Evolutionary conservation across 2,797 vertebrate genomes (phyloP).

Genomic region (Bucorvus abyssinicus): DNA sequence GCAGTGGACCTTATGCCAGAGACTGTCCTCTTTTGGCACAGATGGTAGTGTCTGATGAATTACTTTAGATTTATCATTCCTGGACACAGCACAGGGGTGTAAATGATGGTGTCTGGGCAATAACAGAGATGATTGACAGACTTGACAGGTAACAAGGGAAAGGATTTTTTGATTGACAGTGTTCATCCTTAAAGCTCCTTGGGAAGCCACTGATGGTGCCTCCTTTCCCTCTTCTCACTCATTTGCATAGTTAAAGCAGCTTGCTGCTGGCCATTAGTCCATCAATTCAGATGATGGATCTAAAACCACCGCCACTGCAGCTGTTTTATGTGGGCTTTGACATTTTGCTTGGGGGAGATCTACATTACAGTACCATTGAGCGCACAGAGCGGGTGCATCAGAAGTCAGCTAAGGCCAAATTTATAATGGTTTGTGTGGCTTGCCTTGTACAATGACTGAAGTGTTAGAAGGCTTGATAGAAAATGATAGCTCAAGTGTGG

Average conservation of each 20-base stretch:
- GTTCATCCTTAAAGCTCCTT: background rate
- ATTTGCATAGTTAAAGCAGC: background rate
- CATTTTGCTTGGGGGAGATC: background rate
- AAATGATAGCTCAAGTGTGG: background rate
- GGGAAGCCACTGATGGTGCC: background rate
- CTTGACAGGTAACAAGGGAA: background rate
- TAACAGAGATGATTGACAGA: background rate
- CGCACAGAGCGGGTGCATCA: background rate
- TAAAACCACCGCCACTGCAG: background rate
- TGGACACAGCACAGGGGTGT: background rate
- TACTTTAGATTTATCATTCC: background rate
- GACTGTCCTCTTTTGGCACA: background rate
- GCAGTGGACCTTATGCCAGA: background rate
- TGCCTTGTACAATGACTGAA: background rate
- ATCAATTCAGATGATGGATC: background rate
- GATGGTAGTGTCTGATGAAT: background rate
- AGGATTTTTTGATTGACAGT: background rate
- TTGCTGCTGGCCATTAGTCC: background rate
- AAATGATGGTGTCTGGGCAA: background rate
- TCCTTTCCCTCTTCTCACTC: background rate
- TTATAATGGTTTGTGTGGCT: background rate
- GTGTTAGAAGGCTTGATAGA: background rate
- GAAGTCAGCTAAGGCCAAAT: conserved; percentile 1
- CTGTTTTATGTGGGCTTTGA: background rate
- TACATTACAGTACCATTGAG: background rate